Evolutionary conservation across 2,888 invertebrate genomes (phyloP), one percentile per base, ranked within the genome.

Genomic region (Macrosoma leucophasiata): DNA sequence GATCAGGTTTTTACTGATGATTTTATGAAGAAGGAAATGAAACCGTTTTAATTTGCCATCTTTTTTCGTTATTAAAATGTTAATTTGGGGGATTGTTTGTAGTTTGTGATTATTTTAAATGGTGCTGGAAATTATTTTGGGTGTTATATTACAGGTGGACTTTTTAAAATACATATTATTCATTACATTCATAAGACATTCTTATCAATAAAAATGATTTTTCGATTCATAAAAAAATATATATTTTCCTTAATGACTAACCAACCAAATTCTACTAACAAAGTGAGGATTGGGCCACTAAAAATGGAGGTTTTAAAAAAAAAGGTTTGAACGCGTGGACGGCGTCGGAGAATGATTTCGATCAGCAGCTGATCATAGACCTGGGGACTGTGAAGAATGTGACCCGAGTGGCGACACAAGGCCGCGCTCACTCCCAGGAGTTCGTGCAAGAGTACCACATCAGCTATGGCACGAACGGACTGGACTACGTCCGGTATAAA

Each of bases 371-470:
- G 55, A 91, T 93, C 48, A 88, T 98, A 65, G 96, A 98, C 84
- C 86, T 98, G 75, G 94, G 94, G 40, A 86, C 88, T 57, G 89
- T 93, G 50, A 94, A 91, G 88, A 96, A 96, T 75, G 88, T 98
- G 52, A 96, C 96, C 19, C 87, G 91, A 46, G 91, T 97, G 38
- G 91, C 92, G 48, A 94, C 96, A 13, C 95, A 95, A 72, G 98
- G 98, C 49, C 89, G 97, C 36, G 91, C 94, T 2, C 93, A 94
- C 63, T 93, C 94, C 43, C 89, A 91, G 56, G 97, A 98, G 76
- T 98, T 90, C 84, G 95, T 98, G 36, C 93, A 92, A 74, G 97
- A 98, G 75, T 98, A 93, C 77, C 91, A 92, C 66, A 91, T 98
- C 64, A 94, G 95, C 79, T 98, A 95, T 81, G 95, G 96, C 47